A percentile compares a stretch with the other conserved stretches of the same genome.
phyloP scores from a whole-genome alignment of 2,113 vertebrate genomes.

The Boleophthalmus pectinirostris region DNA sequence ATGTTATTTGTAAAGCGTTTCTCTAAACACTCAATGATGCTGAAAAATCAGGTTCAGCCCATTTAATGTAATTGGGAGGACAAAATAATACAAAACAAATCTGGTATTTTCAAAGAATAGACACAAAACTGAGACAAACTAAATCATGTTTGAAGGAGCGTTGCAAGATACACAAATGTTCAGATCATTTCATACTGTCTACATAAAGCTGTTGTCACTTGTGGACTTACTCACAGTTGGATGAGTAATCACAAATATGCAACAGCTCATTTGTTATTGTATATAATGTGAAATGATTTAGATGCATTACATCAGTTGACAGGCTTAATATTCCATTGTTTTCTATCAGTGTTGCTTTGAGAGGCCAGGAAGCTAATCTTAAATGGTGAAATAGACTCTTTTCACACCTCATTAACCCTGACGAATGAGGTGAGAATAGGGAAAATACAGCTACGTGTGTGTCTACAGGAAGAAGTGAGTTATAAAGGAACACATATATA shows the following conservation, averaged over 20 bases:
- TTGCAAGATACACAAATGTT: too few relatives aligned
- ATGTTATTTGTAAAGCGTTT: too few relatives aligned
- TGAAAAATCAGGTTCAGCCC: too few relatives aligned
- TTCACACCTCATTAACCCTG: conserved; percentile 73
- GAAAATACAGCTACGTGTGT: conserved; percentile 13
- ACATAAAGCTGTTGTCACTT: background rate
- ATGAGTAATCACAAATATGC: background rate
- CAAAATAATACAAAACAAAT: too few relatives aligned
- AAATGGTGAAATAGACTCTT: conserved; percentile 66
- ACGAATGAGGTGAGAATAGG: conserved; percentile 38
- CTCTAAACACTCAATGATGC: too few relatives aligned
- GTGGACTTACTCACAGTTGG: background rate
- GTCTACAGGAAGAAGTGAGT: conserved; percentile 3
- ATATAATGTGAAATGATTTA: conserved; percentile 47
- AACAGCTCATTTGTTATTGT: conserved; percentile 12
- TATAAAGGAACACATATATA: conserved; percentile 18
- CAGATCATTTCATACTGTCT: too few relatives aligned
- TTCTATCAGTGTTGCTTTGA: conserved; percentile 43
- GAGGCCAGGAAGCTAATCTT: conserved; percentile 71
- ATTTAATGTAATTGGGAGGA: too few relatives aligned
- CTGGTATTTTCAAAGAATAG: too few relatives aligned
- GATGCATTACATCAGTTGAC: conserved; percentile 59
- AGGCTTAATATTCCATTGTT: conserved; percentile 57
- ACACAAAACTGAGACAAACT: too few relatives aligned
- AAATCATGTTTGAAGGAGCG: too few relatives aligned